Evolutionary conservation across 2,888 invertebrate species (phyloP).

Genomic region (Cryptocephalus moraei): DNA sequence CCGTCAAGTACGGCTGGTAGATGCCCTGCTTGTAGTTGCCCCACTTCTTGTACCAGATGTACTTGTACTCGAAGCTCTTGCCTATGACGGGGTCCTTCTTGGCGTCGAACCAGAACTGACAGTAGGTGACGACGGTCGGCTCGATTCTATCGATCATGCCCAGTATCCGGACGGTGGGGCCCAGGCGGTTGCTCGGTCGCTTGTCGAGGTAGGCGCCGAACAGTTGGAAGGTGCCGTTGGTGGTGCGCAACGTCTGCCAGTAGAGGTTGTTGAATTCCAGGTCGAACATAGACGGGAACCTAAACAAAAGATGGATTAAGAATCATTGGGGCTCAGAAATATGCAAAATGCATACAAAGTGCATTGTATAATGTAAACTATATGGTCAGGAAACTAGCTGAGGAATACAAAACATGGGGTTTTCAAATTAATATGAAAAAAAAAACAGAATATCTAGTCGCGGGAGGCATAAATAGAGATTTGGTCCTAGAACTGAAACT

Average conservation of each 20-base stretch:
- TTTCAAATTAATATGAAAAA: too few species aligned
- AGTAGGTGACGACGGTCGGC: conserved; percentile 71
- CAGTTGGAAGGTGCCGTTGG: conserved; percentile 81
- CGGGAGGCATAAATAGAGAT: too few species aligned
- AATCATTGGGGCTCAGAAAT: too few species aligned
- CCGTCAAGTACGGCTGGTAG: conserved; percentile 83
- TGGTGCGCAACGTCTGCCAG: conserved; percentile 78
- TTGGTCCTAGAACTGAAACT: too few species aligned
- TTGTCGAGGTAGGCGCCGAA: conserved; percentile 86
- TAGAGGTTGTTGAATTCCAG: conserved; percentile 88
- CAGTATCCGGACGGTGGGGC: conserved; percentile 74
- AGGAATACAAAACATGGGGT: too few species aligned
- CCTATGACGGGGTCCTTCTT: conserved; percentile 72
- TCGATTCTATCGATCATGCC: conserved; percentile 82
- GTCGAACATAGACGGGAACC: conserved; percentile 82
- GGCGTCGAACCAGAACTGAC: conserved; percentile 84
- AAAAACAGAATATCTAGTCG: too few species aligned
- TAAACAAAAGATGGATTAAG: conserved; percentile 4
- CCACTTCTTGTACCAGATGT: conserved; percentile 92
- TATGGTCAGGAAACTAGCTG: too few species aligned
- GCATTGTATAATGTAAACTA: too few species aligned
- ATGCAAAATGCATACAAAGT: too few species aligned
- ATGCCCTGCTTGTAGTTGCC: conserved; percentile 86
- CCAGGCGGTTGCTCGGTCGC: conserved; percentile 64
- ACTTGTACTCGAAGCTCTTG: conserved; percentile 81